Evolutionary conservation across 1,140 invertebrate genomes (phyloP), one percentile per base, ranked within the genome.

Genomic region (Panagrolaimus sp.): DNA sequence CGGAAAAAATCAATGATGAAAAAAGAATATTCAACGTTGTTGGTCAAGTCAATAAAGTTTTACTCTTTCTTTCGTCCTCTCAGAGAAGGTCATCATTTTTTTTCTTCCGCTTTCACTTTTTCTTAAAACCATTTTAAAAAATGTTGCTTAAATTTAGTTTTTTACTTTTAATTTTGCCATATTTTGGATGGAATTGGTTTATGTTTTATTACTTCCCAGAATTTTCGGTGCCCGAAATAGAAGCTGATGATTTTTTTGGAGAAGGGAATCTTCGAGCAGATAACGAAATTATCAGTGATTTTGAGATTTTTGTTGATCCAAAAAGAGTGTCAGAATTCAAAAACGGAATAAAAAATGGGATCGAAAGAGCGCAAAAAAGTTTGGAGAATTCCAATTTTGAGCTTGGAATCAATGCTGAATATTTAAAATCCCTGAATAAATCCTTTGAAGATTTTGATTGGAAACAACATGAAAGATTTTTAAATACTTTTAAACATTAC

Each of bases 401-500:
- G n/a, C 14, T 21, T 17, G 68, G 68, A 6, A 67, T 69, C 15
- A 69, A 69, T 45, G 62, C 24, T 0, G 47, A 43, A 21, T 76
- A 73, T 43, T 43, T 77, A 21, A 67, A 62, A 14, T 70, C 73
- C 14, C 44, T 76, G 63, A 76, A 46, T 32, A 47, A 72, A 47
- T 55, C 67, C 3, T 43, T 76, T 17, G 14, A 69, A 9, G 68
- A 65, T n/a, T 76, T 73, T 62, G 71, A 76, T 63, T 76, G 74
- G 74, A 73, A 72, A 28, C 74, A 76, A 63, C 74, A 76, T 65
- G 63, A 76, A 67, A 45, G 64, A n/a, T 76, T 76, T 52, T 46
- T 76, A 17, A 76, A 76, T 43, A 76, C 74, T 17, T 76, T 76
- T 46, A 68, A 74, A 24, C 74, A 76, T 43, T 71, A 77, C 46